Percentiles rank a stretch among this genome's conserved stretches.
phyloP scores from a whole-genome alignment of 2,888 invertebrate species.

The Dermolepida albohirtum region DNA sequence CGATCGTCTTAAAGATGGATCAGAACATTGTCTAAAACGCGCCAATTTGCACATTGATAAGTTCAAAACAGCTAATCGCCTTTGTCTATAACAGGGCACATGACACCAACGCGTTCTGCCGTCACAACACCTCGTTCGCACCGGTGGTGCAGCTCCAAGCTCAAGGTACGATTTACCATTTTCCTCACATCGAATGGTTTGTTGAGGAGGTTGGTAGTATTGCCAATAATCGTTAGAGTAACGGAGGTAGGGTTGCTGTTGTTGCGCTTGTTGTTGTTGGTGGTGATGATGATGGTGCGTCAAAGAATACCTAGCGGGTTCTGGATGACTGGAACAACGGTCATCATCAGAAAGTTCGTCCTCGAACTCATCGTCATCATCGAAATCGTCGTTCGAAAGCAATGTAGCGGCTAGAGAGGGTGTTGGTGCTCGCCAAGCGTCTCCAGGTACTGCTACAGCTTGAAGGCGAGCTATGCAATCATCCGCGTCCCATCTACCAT shows the following conservation, averaged over 20 bases:
- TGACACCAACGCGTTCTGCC: conserved; percentile 75
- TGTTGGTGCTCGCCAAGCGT: conserved; percentile 68
- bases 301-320: conserved; percentile 53
- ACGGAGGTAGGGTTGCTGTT: conserved; percentile 57
- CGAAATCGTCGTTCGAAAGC: conserved; percentile 64
- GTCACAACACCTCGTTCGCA: conserved; percentile 63
- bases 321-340: conserved; percentile 69
- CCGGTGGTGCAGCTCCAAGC: conserved; percentile 74
- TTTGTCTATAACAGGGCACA: conserved; percentile 86
- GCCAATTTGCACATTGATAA: conserved; percentile 93
- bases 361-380: conserved; percentile 72
- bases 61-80: conserved; percentile 89
- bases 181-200: conserved; percentile 88
- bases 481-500: conserved; percentile 69
- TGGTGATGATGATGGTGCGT: conserved; percentile 55
- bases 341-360: conserved; percentile 71
- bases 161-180: conserved; percentile 92
- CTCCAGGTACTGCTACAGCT: conserved; percentile 77
- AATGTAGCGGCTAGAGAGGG: conserved; percentile 63
- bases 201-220: conserved; percentile 72
- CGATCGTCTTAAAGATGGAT: conserved; percentile 88
- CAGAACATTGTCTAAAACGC: conserved; percentile 87
- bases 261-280: conserved; percentile 52
- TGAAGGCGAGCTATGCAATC: conserved; percentile 76
- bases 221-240: conserved; percentile 65